Evolutionary conservation across 1,140 invertebrate species (phyloP), one percentile per base, ranked within the genome.

Genomic region (Acromyrmex heyeri): DNA sequence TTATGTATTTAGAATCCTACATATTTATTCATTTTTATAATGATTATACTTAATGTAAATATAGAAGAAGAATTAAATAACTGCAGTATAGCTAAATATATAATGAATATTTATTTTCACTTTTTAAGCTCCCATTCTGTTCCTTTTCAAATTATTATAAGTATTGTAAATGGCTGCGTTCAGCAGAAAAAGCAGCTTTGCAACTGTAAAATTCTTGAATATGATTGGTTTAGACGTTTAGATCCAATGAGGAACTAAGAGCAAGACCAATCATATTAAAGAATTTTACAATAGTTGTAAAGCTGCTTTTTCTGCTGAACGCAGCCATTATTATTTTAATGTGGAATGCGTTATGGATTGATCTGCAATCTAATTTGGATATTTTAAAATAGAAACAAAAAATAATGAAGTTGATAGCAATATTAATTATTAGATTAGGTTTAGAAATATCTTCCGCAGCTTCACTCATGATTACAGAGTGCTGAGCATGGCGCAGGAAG

Each of bases 401-500:
- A 88, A 62, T 48, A 16, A 69, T 62, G 48, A n/a, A 76, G 8
- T 8, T 48, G 12, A 61, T 12, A 14, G 34, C 18, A 16, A 48
- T 59, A 14, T 27, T 34, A 78, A 53, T 78, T 30, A 3, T 62
- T 61, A 83, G n/a, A 61, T n/a, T 69, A 27, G 16, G 1, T 73
- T 53, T 34, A 59, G 50, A 61, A 16, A 16, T 75, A 10, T 18
- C 16, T 50, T 61, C 21, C 55, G 55, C 30, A 87, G 85, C 76
- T 76, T 61, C 59, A 24, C 55, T 75, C 38, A 78, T 78, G 38
- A 77, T 89, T 90, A 7, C 65, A 90, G 88, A 57, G 6, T 73
- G 38, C 38, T 53, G 27, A 78, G 48, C 34, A 78, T 27, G 44
- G 92, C 93, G 1, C 79, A 93, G 62, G 85, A 92, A 8, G 62